Base-by-base conservation (phyloP, 2,113 vertebrate genomes). In the Lepus europaeus region DNA sequence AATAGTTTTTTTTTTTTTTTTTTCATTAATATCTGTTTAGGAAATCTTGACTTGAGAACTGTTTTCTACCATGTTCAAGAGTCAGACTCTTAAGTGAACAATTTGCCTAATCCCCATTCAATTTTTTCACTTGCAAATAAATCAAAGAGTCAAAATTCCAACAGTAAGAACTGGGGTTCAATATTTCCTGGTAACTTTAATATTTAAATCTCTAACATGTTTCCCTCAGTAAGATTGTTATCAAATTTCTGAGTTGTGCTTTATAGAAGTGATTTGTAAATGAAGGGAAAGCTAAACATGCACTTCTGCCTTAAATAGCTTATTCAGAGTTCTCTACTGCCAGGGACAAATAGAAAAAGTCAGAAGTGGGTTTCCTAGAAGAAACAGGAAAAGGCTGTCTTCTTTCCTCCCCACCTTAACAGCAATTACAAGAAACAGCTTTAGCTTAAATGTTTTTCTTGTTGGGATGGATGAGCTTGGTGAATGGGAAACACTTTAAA, bases 381-480 rank as follows among this genome's bases (percentile, higher is more conserved):
- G 11, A 97, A 19, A 68, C 16, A 91, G 22, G 19, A 22, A 51
- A 36, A 74, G 33, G 64, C 13, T 36, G 2, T 36, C 17, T 78
- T 89, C 61, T 39, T 45, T 84, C 74, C 17, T 94, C 0, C 19
- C 29, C 12, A n/a, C 10, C 11, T 90, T 68, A 5, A 36, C 73
- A 80, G 45, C 56, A 92, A 49, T 86, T 27, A 76, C 7, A 73
- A 81, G 68, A 77, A 89, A 59, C 31, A 89, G 23, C 16, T 84
- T 83, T 76, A 76, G 39, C 25, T 81, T 77, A 78, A 79, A 87
- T 79, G 45, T 83, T 86, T 94, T 59, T 66, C 76, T 89, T 59
- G 66, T 7, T 77, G 19, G 1, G 5, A 25, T 17, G 39, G 27
- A 66, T 61, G 31, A 83, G 17, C 72, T 74, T 95, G 91, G 29